phyloP scores from a whole-genome alignment of 2,888 invertebrate genomes.

The Drosophila trichaetosa region DNA sequence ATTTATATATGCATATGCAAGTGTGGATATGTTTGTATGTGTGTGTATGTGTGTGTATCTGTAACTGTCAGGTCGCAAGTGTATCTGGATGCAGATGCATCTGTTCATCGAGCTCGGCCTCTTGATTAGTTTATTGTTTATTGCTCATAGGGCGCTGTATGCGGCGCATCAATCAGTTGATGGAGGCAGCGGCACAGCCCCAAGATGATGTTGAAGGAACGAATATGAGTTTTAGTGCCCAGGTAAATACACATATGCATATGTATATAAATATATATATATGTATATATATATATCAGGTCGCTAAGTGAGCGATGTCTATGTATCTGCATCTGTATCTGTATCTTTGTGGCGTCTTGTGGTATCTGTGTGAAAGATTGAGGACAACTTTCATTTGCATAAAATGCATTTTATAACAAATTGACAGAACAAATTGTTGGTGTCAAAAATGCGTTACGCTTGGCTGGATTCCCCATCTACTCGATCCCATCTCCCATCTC shows the following conservation, averaged over 20 bases:
- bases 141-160: constrained; percentile 47
- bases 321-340: constrained; percentile 1
- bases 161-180: constrained; percentile 67
- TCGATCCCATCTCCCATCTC: not conserved
- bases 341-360: constrained; percentile 1
- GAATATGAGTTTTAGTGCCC: constrained; percentile 22
- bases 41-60: constrained; percentile 13
- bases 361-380: constrained; percentile 53
- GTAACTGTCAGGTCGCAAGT: constrained; percentile 13
- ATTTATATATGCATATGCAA: constrained; percentile 17
- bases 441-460: constrained; percentile 64
- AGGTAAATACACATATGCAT: constrained; percentile 2
- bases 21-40: constrained; percentile 1
- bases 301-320: constrained; percentile 21
- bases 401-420: constrained; percentile 67
- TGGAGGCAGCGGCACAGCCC: not conserved
- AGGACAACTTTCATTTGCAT: constrained; percentile 75
- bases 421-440: constrained; percentile 73
- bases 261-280: not conserved
- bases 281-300: not conserved
- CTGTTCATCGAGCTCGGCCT: constrained; percentile 29
- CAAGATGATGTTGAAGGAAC: constrained; percentile 2
- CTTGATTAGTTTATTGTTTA: constrained; percentile 77
- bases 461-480: not conserved
- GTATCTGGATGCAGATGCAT: constrained; percentile 31